Evolutionary conservation across 2,113 vertebrate genomes (phyloP), one percentile per base, ranked within the genome.

Genomic region (Prolemur simus): DNA sequence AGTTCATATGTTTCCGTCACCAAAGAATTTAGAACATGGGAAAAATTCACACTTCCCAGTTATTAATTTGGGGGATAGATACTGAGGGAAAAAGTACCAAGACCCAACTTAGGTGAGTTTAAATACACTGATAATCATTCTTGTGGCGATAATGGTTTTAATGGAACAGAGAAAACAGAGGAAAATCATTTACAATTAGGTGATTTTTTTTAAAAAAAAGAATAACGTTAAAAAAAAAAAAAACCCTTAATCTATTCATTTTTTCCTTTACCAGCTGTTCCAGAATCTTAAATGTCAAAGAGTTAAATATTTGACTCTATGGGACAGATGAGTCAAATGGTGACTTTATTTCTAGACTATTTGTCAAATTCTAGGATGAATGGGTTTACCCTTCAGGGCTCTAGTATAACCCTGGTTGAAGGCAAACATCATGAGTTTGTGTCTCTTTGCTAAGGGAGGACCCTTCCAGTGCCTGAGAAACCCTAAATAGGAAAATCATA

Each of bases 21-120:
- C 78, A 84, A 89, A 97, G 96, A 98, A 82, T 87, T 81, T 97
- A 97, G 97, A 97, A 91, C 74, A 63, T 96, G 96, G 98, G 96
- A 97, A 97, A 97, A 54, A 97, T 60, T 93, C 66, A 84, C 49
- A 96, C 60, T 93, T 69, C 74, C 88, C 73, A 97, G 96, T 94
- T 91, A 90, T 73, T 96, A 87, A 85, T 49, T 95, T 92, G 83
- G 80, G 96, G 12, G 54, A 13, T 45, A 64, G 97, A 0, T 0
- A 89, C 29, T 96, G 71, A 80, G 23, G 63, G 32, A 58, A 89
- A 34, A 78, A 95, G 34, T 29, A 34, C 56, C 73, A 83, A 82
- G 8, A 97, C 32, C 15, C 58, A 89, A 34, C 34, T 52, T 68
- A 32, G 14, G 15, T 71, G 93, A 96, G 52, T 94, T 76, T 81